Percentiles rank a stretch among this genome's conserved stretches.
phyloP scores from a whole-genome alignment of 64 coral and sea anemone species.

The Montipora capricornis region DNA sequence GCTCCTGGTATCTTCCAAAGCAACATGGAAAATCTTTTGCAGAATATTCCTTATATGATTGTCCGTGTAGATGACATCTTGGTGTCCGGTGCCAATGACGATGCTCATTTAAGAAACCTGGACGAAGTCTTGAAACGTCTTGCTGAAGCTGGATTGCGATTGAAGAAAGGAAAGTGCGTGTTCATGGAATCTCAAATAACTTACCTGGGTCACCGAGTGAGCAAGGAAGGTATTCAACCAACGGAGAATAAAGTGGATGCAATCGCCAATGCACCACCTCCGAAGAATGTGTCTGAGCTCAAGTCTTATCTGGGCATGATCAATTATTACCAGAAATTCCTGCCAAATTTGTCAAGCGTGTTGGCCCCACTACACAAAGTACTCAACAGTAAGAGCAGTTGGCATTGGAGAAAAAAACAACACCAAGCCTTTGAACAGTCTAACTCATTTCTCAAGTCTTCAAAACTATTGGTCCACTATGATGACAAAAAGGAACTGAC shows the following conservation, averaged over 20 bases:
- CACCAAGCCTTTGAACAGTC: not conserved
- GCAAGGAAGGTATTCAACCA: too few relatives aligned
- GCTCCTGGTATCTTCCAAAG: slow-evolving; percentile 46
- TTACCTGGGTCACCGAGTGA: too few relatives aligned
- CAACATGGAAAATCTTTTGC: slow-evolving; percentile 32
- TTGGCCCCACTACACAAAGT: not conserved
- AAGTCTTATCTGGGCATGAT: not conserved
- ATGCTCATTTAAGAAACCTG: not conserved
- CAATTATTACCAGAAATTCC: not conserved
- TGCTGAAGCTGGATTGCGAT: not conserved
- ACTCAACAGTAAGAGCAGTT: not conserved
- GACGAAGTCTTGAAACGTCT: not conserved
- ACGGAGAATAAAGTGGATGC: too few relatives aligned
- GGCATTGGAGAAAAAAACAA: not conserved
- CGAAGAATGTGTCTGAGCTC: too few relatives aligned
- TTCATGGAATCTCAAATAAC: not conserved
- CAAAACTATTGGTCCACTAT: not conserved
- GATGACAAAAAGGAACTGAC: not conserved
- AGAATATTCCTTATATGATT: not conserved
- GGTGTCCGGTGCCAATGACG: not conserved
- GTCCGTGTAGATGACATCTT: slow-evolving; percentile 24
- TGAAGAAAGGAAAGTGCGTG: slow-evolving; percentile 1
- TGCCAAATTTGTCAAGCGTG: too few relatives aligned
- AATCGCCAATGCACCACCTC: too few relatives aligned
- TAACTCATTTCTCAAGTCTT: not conserved